Conservation (phyloP, 2,888 invertebrate species). For the Hesperia comma region DNA sequence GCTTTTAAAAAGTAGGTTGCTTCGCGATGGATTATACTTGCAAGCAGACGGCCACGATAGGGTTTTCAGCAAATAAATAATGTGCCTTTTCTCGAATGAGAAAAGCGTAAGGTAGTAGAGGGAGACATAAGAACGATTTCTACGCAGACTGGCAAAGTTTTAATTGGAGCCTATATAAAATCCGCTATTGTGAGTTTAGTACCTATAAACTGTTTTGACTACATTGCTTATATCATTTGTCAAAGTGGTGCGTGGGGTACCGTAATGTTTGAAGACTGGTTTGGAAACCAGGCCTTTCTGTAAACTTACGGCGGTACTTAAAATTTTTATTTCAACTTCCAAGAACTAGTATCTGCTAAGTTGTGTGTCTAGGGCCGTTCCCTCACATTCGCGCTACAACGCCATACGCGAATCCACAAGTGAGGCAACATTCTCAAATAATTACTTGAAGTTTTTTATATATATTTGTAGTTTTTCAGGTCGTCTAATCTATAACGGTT, state of each 20-base stretch:
- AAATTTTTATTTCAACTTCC: too few relatives aligned
- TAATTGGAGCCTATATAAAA: conserved; percentile 35
- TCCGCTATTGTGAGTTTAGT: conserved; percentile 15
- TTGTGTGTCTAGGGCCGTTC: too few relatives aligned
- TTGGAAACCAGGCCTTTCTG: background rate
- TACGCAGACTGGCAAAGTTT: conserved; percentile 32
- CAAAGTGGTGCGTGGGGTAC: background rate
- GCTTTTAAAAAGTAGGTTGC: conserved; percentile 28
- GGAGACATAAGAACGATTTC: conserved; percentile 28
- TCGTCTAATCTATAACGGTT: too few relatives aligned
- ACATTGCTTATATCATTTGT: background rate
- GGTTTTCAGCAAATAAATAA: conserved; percentile 23
- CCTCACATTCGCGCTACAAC: too few relatives aligned
- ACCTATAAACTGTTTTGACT: conserved; percentile 5
- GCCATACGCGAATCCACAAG: too few relatives aligned
- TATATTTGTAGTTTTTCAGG: too few relatives aligned
- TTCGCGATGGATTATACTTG: conserved; percentile 23
- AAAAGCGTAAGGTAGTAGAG: conserved; percentile 25
- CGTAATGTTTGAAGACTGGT: background rate
- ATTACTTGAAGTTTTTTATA: too few relatives aligned
- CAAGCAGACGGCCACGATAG: conserved; percentile 11
- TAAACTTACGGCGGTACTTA: background rate
- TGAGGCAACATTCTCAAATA: too few relatives aligned
- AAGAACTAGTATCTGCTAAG: too few relatives aligned
- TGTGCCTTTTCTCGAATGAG: conserved; percentile 23